Conservation (phyloP, 2,113 vertebrate species). For the Lota lota region DNA sequence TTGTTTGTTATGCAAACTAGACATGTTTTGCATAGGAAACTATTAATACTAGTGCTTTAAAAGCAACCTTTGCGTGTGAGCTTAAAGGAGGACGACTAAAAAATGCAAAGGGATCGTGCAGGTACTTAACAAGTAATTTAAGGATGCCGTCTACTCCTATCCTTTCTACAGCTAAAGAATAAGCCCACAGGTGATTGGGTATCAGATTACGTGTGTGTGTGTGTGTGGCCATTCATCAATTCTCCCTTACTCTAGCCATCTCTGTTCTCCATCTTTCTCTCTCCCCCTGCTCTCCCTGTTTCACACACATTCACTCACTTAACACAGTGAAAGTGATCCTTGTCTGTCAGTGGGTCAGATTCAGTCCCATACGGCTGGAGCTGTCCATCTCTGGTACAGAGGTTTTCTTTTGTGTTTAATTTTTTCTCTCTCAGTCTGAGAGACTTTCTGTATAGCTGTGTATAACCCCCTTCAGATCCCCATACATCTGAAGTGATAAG, state of each 20-base stretch:
- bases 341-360: conserved; percentile 21
- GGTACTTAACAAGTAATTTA: too few species aligned
- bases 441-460: neutral
- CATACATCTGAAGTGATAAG: conserved; percentile 24
- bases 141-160: too few species aligned
- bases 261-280: too few species aligned
- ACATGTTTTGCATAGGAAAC: too few species aligned
- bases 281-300: neutral
- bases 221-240: neutral
- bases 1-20: too few species aligned
- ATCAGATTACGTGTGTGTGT: neutral
- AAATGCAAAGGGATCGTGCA: too few species aligned
- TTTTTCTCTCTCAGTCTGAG: neutral
- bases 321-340: conserved; percentile 32
- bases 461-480: neutral
- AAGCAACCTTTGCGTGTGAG: too few species aligned
- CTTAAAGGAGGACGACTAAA: too few species aligned
- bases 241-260: neutral
- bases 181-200: neutral
- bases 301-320: neutral
- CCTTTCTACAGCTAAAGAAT: too few species aligned
- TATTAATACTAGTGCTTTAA: too few species aligned
- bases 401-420: neutral
- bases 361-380: conserved; percentile 13
- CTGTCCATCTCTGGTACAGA: conserved; percentile 9